phyloP scores from a whole-genome alignment of 2,113 vertebrate genomes.

The Narcine bancroftii region DNA sequence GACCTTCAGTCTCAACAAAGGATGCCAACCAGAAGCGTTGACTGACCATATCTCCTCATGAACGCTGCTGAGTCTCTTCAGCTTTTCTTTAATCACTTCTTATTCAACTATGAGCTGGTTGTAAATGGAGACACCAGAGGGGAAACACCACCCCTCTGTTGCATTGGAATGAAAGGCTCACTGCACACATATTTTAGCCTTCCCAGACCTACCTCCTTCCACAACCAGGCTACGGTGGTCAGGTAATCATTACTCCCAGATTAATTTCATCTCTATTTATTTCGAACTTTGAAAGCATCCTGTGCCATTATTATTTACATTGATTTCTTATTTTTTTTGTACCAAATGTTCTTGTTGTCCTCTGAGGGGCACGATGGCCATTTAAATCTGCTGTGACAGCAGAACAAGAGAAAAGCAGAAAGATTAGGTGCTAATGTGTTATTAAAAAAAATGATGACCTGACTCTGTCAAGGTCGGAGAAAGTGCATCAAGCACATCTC shows the following conservation, averaged over 20 bases:
- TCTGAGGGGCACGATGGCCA: background rate
- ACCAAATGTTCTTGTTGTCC: background rate
- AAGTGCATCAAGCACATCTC: background rate
- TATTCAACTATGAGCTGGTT: no score
- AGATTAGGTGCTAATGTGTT: background rate
- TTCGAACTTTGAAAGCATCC: background rate
- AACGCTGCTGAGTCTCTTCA: no score
- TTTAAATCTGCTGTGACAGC: background rate
- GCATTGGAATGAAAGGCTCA: background rate
- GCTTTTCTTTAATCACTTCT: no score
- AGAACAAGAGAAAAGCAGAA: background rate
- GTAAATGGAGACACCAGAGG: no score
- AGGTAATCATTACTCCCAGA: background rate
- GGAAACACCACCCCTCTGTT: no score
- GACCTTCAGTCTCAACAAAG: no score
- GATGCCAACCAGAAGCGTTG: no score
- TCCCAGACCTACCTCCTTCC: background rate
- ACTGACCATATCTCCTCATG: no score
- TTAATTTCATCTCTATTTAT: background rate
- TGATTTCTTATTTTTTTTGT: background rate
- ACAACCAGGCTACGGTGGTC: background rate
- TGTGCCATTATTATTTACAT: background rate
- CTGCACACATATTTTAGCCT: background rate
- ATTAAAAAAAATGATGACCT: slow-evolving; percentile 3
- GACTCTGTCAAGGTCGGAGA: background rate